Evolutionary conservation across 2,888 invertebrate genomes (phyloP).

Genomic region (Xylota sylvarum): DNA sequence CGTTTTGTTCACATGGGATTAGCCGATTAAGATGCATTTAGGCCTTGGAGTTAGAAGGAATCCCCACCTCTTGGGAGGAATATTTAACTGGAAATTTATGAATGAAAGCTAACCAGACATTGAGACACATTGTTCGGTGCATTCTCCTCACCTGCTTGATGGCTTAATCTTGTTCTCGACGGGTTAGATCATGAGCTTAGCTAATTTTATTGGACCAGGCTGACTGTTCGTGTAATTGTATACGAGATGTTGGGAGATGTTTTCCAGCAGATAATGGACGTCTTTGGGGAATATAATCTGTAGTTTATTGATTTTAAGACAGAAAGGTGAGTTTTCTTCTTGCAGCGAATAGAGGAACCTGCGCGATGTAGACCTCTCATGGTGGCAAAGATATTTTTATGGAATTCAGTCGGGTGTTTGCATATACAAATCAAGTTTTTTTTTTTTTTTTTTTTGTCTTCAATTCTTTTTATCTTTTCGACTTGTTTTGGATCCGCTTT

Average conservation of each 20-base stretch:
- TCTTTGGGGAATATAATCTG: conserved; percentile 38
- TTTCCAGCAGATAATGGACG: conserved; percentile 25
- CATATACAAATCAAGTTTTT: conserved; percentile 17
- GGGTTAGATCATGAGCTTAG: conserved; percentile 42
- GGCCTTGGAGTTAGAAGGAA: background rate
- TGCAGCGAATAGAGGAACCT: background rate
- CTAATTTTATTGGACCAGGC: conserved; percentile 47
- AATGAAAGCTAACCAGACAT: conserved; percentile 19
- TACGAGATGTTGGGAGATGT: conserved; percentile 1
- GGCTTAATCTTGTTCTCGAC: conserved; percentile 35
- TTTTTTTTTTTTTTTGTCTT: background rate
- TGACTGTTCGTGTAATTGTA: conserved; percentile 25
- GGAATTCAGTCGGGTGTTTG: conserved; percentile 14
- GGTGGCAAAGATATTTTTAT: conserved; percentile 21
- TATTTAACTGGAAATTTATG: conserved; percentile 48
- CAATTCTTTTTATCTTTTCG: background rate
- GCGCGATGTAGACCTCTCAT: conserved; percentile 20
- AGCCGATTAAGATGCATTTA: conserved; percentile 8
- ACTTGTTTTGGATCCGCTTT: conserved; percentile 27
- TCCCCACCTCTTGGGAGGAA: conserved; percentile 12
- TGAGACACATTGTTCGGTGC: background rate
- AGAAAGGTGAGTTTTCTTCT: conserved; percentile 5
- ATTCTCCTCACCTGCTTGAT: conserved; percentile 16
- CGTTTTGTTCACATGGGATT: conserved; percentile 33
- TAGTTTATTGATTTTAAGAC: conserved; percentile 47